A percentile compares a stretch with the other conserved stretches of the same genome.
Evolutionary conservation across 2,888 invertebrate species (phyloP).

Genomic region (Polymixis lichenea): DNA sequence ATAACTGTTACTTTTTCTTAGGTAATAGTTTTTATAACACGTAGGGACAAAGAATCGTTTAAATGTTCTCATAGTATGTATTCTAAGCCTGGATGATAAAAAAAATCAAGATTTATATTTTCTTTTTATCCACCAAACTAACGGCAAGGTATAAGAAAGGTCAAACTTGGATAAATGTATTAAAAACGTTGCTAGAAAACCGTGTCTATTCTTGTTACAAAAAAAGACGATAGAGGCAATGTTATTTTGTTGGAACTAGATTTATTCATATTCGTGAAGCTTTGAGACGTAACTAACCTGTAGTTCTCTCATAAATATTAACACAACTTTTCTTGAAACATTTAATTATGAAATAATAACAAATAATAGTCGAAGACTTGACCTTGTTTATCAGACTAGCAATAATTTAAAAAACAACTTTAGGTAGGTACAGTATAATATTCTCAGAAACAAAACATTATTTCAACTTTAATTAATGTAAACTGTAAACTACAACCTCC

Average conservation of each 20-base stretch:
- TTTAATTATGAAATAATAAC: background rate
- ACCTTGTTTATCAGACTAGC: background rate
- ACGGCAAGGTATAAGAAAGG: background rate
- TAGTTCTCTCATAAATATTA: conserved; percentile 22
- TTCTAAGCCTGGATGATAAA: conserved; percentile 5
- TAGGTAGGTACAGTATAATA: background rate
- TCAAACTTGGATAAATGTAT: conserved; percentile 7
- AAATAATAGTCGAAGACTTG: background rate
- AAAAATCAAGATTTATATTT: conserved; percentile 18
- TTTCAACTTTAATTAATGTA: background rate
- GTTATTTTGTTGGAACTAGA: conserved; percentile 20
- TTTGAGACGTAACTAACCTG: background rate
- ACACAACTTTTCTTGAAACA: background rate
- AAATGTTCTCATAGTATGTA: conserved; percentile 3
- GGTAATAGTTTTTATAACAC: conserved; percentile 5
- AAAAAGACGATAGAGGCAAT: conserved; percentile 8
- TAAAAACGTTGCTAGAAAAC: conserved; percentile 4
- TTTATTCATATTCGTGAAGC: background rate
- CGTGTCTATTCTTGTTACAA: conserved; percentile 17
- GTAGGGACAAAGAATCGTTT: background rate
- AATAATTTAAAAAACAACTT: background rate
- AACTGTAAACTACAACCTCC: background rate
- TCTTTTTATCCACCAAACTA: background rate
- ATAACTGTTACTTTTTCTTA: conserved; percentile 1
- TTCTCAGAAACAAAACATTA: background rate